phyloP scores from a whole-genome alignment of 2,888 invertebrate species.

The Dilophus febrilis region DNA sequence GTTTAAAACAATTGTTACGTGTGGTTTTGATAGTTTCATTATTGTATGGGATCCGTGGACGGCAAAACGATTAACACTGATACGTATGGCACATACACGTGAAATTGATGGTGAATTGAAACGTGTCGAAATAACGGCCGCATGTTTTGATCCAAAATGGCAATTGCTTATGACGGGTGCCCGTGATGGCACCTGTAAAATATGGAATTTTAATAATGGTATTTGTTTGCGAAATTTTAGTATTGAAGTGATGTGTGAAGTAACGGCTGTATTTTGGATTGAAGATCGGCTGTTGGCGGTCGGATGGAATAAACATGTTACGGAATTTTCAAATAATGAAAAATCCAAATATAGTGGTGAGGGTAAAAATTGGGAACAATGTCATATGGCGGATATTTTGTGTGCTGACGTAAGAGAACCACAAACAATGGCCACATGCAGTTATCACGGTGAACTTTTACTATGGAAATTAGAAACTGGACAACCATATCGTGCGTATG shows the following conservation, averaged over 20 bases:
- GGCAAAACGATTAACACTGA: slow-evolving; percentile 48
- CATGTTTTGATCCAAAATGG: slow-evolving; percentile 55
- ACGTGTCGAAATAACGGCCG: slow-evolving; percentile 58
- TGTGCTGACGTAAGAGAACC: slow-evolving; percentile 48
- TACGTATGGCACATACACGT: slow-evolving; percentile 52
- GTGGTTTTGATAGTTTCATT: slow-evolving; percentile 62
- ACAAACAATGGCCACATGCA: slow-evolving; percentile 53
- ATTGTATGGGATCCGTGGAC: slow-evolving; percentile 64
- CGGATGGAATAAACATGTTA: slow-evolving; percentile 61
- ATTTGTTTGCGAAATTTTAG: slow-evolving; percentile 50
- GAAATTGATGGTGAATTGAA: slow-evolving; percentile 45
- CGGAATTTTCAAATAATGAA: slow-evolving; percentile 42
- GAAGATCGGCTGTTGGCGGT: slow-evolving; percentile 52
- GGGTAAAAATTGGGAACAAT: slow-evolving; percentile 51
- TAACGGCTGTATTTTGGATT: slow-evolving; percentile 40
- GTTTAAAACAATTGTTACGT: slow-evolving; percentile 56
- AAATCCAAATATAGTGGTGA: slow-evolving; percentile 36
- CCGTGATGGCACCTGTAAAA: slow-evolving; percentile 52
- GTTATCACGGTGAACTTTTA: slow-evolving; percentile 62
- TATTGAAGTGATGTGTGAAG: slow-evolving; percentile 41
- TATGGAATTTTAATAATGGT: slow-evolving; percentile 77
- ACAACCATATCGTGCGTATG: slow-evolving; percentile 42
- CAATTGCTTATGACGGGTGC: slow-evolving; percentile 64
- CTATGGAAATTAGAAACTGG: slow-evolving; percentile 73
- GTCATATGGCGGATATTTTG: slow-evolving; percentile 59